A percentile compares a stretch with the other conserved stretches of the same genome.
phyloP scores from a whole-genome alignment of 2,113 vertebrate species.

The Pituophis catenifer region DNA sequence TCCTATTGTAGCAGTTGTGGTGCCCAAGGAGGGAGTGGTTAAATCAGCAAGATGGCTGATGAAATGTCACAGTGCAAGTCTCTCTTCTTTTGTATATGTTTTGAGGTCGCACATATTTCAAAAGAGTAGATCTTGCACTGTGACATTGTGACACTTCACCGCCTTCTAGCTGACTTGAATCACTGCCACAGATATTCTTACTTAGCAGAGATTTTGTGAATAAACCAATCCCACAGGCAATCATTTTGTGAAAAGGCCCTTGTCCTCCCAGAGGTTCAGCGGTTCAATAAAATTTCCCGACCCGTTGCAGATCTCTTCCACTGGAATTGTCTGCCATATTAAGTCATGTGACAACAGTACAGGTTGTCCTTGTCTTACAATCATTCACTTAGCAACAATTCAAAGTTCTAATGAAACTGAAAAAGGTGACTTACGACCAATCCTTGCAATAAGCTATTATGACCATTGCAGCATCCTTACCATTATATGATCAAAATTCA shows the following conservation, averaged over 20 bases:
- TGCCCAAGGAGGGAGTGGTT: background rate
- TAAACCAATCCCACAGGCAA: background rate
- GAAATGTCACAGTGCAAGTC: background rate
- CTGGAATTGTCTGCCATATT: background rate
- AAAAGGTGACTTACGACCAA: background rate
- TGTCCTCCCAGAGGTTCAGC: background rate
- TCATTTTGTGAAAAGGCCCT: background rate
- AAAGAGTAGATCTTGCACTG: background rate
- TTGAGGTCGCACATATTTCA: background rate
- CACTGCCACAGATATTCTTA: background rate
- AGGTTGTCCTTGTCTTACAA: background rate
- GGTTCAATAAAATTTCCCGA: background rate
- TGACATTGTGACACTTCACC: background rate
- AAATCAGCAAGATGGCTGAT: background rate
- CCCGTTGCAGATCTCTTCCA: fast-evolving
- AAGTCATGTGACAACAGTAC: background rate
- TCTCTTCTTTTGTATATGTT: background rate
- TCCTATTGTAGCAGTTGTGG: background rate
- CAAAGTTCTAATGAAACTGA: background rate
- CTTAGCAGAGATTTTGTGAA: background rate
- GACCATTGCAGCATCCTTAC: no score
- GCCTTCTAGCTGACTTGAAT: background rate
- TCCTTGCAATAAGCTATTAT: no score
- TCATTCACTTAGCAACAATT: background rate
- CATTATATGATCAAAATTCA: no score